phyloP scores from a whole-genome alignment of 92 coral and sea anemone species.

The Micromussa lordhowensis region DNA sequence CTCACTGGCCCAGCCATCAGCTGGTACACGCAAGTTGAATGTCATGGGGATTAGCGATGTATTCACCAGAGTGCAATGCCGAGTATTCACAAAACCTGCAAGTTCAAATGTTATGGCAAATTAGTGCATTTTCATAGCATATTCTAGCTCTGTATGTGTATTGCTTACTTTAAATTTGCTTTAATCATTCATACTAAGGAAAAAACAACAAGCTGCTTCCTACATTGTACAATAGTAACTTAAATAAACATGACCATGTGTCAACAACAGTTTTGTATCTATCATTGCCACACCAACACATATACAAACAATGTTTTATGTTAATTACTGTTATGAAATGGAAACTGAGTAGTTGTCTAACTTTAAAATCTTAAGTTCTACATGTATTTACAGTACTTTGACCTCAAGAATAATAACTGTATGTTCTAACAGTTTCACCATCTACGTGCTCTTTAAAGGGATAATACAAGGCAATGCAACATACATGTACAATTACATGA shows the following conservation, averaged over 20 bases:
- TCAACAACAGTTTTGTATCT: neutral
- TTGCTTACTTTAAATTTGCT: neutral
- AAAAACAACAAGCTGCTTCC: neutral
- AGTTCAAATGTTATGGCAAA: neutral
- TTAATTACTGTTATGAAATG: no score
- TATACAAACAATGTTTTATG: no score
- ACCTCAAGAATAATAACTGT: no score
- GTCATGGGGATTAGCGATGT: slow-evolving; percentile 99
- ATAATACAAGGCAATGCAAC: neutral
- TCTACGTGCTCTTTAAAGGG: no score
- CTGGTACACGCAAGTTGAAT: slow-evolving; percentile 91
- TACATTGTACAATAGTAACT: neutral
- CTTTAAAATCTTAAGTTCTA: no score
- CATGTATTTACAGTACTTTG: no score
- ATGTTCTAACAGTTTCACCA: no score
- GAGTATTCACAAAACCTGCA: slow-evolving; percentile 92
- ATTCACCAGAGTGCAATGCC: slow-evolving; percentile 83
- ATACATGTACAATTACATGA: neutral
- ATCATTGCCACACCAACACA: neutral
- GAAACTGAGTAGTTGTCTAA: no score
- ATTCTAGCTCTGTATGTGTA: neutral
- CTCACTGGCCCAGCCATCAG: slow-evolving; percentile 77
- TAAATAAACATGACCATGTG: neutral
- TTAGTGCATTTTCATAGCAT: neutral
- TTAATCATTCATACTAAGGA: neutral